Percentiles rank a stretch among this genome's conserved stretches.
These are phyloP conservation scores for Salvelinus alpinus DNA, from an alignment of 2,113 vertebrate genomes.

Conservation along the genomic window DNA sequence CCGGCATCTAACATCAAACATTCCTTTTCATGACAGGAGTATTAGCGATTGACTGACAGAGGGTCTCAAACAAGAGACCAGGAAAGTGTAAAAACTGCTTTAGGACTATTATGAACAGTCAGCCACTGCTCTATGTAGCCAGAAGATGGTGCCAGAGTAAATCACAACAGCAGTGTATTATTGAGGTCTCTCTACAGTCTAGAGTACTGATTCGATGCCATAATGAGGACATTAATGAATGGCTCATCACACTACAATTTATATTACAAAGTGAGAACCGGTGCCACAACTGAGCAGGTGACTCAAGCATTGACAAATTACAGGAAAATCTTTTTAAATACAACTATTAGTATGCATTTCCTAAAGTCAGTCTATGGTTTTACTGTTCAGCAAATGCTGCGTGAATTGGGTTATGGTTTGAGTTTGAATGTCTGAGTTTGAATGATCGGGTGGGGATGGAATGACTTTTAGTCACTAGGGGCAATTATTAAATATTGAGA, in stretches of 20 bases:
- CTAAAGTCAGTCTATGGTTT: constrained; percentile 12
- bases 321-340: not conserved
- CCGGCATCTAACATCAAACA: not conserved
- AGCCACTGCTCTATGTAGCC: constrained; percentile 18
- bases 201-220: not conserved
- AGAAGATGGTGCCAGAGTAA: constrained; percentile 49
- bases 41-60: too few species aligned
- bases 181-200: not conserved
- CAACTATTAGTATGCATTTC: not conserved
- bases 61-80: not conserved
- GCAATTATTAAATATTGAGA: constrained; percentile 53
- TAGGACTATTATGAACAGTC: not conserved
- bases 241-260: not conserved
- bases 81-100: not conserved
- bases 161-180: not conserved
- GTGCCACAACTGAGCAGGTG: constrained; percentile 1
- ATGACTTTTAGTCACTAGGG: constrained; percentile 44
- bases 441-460: constrained; percentile 44
- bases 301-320: not conserved
- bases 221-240: not conserved
- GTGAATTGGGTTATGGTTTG: constrained; percentile 33
- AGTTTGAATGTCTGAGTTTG: constrained; percentile 4
- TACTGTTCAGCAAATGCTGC: not conserved
- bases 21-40: too few species aligned
- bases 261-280: not conserved